These are phyloP conservation scores for Malthinus seriepunctatus DNA, from an alignment of 2,888 invertebrate species.

Conservation along the genomic window DNA sequence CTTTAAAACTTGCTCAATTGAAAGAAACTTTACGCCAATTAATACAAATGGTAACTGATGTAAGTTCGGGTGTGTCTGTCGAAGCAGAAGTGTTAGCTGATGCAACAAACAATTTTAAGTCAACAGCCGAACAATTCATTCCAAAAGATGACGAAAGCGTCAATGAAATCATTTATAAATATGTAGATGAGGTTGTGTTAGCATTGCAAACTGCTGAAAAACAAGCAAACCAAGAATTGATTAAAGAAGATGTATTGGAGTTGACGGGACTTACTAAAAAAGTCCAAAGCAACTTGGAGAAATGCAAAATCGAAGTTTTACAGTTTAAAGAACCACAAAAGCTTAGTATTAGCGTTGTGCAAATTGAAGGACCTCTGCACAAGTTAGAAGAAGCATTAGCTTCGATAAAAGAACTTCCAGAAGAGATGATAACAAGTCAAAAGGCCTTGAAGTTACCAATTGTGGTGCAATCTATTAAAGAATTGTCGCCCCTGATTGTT, in stretches of 20 bases:
- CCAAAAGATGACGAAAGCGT: too few species aligned
- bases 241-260: constrained; percentile 9
- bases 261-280: constrained; percentile 9
- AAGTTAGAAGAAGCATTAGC: background rate
- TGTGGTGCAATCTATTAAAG: background rate
- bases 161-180: too few species aligned
- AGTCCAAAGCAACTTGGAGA: constrained; percentile 6
- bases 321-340: background rate
- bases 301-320: constrained; percentile 1
- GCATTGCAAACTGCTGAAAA: too few species aligned
- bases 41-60: too few species aligned
- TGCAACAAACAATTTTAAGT: too few species aligned
- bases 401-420: background rate
- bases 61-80: too few species aligned
- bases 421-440: background rate
- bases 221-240: too few species aligned
- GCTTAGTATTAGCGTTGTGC: background rate
- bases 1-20: constrained; percentile 6
- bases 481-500: background rate
- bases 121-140: too few species aligned
- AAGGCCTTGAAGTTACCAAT: background rate
- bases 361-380: background rate
- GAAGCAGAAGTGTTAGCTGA: too few species aligned
- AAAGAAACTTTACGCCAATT: constrained; percentile 24
- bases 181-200: too few species aligned